Percentiles rank a stretch among this genome's conserved stretches.
Conservation (phyloP, 1,140 invertebrate genomes). For the Coelopa frigida region DNA sequence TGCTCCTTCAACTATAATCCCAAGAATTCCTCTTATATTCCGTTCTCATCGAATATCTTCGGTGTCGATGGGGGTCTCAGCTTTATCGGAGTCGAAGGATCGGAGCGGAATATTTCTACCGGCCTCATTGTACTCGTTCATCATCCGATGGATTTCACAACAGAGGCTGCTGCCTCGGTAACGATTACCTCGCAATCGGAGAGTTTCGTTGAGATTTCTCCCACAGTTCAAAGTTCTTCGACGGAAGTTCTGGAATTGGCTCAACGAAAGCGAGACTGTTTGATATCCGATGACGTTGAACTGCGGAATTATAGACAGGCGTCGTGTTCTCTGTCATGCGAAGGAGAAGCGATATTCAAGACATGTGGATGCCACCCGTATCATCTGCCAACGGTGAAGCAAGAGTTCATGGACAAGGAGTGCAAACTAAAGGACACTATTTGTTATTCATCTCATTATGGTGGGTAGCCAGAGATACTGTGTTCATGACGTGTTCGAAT, state of each 20-base stretch:
- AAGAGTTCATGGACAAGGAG: constrained; percentile 20
- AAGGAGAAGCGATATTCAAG: constrained; percentile 28
- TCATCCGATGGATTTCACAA: constrained; percentile 40
- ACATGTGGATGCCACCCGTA: constrained; percentile 37
- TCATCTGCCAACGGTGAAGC: constrained; percentile 26
- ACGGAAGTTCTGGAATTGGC: constrained; percentile 33
- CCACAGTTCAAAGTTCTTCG: constrained; percentile 36
- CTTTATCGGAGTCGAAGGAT: constrained; percentile 34
- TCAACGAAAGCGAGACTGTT: constrained; percentile 31
- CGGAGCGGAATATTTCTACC: constrained; percentile 31
- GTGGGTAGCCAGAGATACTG: constrained; percentile 14
- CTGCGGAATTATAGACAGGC: constrained; percentile 34
- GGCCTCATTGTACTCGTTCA: constrained; percentile 37
- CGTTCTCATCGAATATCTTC: constrained; percentile 40
- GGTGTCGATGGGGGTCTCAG: constrained; percentile 37
- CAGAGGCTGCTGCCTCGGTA: constrained; percentile 33
- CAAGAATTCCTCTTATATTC: constrained; percentile 33
- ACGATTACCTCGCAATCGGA: constrained; percentile 37
- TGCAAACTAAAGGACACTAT: constrained; percentile 37
- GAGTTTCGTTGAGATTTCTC: constrained; percentile 39
- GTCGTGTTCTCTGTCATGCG: constrained; percentile 29
- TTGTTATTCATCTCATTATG: constrained; percentile 35
- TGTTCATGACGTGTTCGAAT: background rate
- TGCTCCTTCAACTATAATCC: constrained; percentile 44
- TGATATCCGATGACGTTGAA: constrained; percentile 31